Conservation (phyloP, 2,113 vertebrate genomes). For the Nibea albiflora region DNA sequence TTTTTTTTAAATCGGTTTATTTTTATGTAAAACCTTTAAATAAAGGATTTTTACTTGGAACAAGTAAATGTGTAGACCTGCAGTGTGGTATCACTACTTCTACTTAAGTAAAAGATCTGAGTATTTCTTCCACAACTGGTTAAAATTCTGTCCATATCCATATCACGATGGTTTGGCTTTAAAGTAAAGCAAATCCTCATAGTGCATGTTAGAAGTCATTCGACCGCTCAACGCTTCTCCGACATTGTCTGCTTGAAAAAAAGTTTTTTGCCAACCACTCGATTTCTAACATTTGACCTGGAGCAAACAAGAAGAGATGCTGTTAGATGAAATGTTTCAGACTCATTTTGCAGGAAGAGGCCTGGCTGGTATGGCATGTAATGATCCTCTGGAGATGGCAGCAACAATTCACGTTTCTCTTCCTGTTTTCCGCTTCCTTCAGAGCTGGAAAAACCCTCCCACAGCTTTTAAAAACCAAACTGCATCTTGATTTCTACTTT, state of each 20-base stretch:
- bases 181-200: background rate
- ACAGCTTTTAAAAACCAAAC: background rate
- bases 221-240: background rate
- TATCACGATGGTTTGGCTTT: background rate
- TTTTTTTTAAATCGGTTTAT: too few relatives aligned
- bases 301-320: background rate
- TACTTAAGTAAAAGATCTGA: too few relatives aligned
- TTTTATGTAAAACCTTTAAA: too few relatives aligned
- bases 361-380: background rate
- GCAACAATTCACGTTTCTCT: constrained; percentile 41
- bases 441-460: constrained; percentile 11
- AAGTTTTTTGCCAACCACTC: background rate
- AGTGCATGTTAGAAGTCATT: background rate
- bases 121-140: too few relatives aligned
- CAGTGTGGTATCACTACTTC: too few relatives aligned
- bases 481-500: background rate
- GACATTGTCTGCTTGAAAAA: background rate
- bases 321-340: background rate
- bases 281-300: background rate
- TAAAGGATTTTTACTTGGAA: too few relatives aligned
- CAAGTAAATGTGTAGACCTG: too few relatives aligned
- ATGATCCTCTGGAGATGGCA: constrained; percentile 52
- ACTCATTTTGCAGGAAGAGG: constrained; percentile 21
- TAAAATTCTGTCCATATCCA: too few relatives aligned
- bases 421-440: constrained; percentile 50